Percentiles rank a stretch among this genome's conserved stretches.
These are phyloP conservation scores for Rallus crepitans DNA, from an alignment of 2,797 vertebrate species.

Conservation along the genomic window DNA sequence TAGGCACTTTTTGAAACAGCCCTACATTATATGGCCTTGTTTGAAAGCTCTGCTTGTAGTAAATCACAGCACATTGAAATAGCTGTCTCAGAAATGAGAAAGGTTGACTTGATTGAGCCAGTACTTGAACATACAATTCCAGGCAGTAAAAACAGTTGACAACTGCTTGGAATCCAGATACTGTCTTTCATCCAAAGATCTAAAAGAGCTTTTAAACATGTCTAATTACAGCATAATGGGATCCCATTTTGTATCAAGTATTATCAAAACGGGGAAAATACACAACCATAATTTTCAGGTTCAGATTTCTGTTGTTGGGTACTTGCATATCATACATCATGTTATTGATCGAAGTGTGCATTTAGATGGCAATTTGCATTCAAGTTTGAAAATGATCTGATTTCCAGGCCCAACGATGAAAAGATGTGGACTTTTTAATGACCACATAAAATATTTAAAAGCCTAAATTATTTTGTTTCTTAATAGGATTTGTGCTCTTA, in stretches of 20 bases:
- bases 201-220: constrained; percentile 33
- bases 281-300: background rate
- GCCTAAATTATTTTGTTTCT: background rate
- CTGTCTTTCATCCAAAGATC: background rate
- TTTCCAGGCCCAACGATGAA: background rate
- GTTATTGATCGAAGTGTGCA: background rate
- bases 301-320: background rate
- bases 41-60: background rate
- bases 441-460: background rate
- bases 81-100: background rate
- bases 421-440: background rate
- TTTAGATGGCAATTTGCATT: background rate
- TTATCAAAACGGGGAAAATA: background rate
- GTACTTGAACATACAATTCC: background rate
- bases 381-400: background rate
- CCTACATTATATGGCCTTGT: background rate
- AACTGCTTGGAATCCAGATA: background rate
- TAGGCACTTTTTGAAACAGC: background rate
- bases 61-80: constrained; percentile 4
- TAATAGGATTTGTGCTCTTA: background rate
- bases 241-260: background rate
- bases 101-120: background rate
- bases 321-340: background rate
- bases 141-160: background rate
- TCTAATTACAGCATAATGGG: background rate